These are phyloP conservation scores for Pecten maximus DNA, from an alignment of 2,888 invertebrate genomes.

Conservation along the genomic window DNA sequence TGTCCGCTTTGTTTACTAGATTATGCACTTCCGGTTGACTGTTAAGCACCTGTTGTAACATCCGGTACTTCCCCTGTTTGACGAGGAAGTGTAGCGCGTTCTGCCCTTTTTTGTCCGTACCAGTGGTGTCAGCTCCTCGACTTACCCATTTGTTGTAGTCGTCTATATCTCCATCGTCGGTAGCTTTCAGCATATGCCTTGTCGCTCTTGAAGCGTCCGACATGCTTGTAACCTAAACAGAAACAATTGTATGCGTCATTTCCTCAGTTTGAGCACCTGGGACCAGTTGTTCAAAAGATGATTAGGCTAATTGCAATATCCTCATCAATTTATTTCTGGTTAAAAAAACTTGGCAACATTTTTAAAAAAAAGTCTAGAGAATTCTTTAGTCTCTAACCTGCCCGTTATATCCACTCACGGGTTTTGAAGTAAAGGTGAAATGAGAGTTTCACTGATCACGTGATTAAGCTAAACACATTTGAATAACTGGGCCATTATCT, in stretches of 20 bases:
- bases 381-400: no score
- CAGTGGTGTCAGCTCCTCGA: background rate
- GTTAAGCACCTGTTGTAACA: background rate
- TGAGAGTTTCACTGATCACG: no score
- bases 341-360: no score
- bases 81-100: conserved; percentile 4
- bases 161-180: background rate
- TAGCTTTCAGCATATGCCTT: background rate
- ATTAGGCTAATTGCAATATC: no score
- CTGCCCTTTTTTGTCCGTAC: background rate
- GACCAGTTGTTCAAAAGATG: no score
- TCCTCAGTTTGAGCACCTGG: no score
- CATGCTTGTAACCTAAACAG: background rate
- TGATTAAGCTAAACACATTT: no score
- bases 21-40: background rate
- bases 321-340: no score
- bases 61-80: background rate
- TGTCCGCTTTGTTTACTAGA: background rate
- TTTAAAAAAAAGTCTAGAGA: no score
- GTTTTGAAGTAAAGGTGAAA: no score
- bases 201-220: background rate
- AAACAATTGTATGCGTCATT: background rate
- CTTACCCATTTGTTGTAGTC: background rate
- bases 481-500: no score
- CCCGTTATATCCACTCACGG: no score